Base-by-base conservation (phyloP, 2,888 invertebrate species). In the Eupithecia exiguata region DNA sequence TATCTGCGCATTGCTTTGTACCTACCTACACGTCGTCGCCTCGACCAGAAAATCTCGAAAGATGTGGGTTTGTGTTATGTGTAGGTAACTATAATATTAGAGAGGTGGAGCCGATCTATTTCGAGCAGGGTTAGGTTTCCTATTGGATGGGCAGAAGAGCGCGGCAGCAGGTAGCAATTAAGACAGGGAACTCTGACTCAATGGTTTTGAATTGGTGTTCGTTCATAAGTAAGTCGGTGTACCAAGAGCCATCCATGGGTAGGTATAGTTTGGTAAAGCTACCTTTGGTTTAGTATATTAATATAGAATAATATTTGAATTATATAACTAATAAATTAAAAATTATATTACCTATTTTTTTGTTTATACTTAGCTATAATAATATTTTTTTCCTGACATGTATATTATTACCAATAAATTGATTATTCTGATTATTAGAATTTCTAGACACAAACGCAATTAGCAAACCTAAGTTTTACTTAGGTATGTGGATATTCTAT, bases 1-100 rank as follows among this genome's bases (percentile, higher is more conserved):
- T 12, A 82, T 82, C 77, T 80, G 81, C 81, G 85, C 84, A 87
- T 86, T 82, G 84, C 84, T 85, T 80, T 79, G 79, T n/a, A n/a
- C n/a, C n/a, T 30, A 30, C 30, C 30, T 83, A 82, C 80, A 82
- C 84, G n/a, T 43, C n/a, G 82, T 78, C 80, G 80, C 77, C 79
- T 78, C 74, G 76, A 72, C 80, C 79, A 78, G 76, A 80, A 79
- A 78, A 78, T 77, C 72, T 71, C 73, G 72, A 69, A 62, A 3
- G 70, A 72, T 68, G 21, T 21, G 5, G 21, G 6, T 46, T 6
- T 46, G 5, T 1, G 5, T 46, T 46, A 25, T 21, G 10, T 36
- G 10, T 35, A 46, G 9, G 7, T 35, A 62, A 16, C 18, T 62
- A 30, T 30, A 62, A 62, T 61, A 30, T 18, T 7, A 35, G 30